Evolutionary conservation across 2,113 vertebrate genomes (phyloP), one percentile per base, ranked within the genome.

Genomic region (Sorex araneus): DNA sequence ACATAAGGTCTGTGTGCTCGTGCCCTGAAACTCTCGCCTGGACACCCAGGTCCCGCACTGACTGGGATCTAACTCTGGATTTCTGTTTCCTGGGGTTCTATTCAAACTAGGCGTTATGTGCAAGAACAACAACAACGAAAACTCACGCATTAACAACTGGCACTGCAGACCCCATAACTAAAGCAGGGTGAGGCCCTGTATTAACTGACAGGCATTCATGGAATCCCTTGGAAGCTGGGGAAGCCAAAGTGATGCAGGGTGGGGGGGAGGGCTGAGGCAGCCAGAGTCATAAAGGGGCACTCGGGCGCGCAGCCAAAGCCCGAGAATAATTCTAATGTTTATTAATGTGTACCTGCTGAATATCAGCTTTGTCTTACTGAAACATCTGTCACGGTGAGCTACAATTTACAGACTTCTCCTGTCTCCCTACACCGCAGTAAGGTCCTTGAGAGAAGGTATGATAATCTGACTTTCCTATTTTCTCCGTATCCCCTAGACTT

Each of bases 391-490:
- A 75, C 2, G 8, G 15, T 80, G 45, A 50, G 21, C 45, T 74
- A 27, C 8, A 63, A 78, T 7, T 28, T 40, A 45, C 12, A 69
- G 63, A n/a, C 28, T 63, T 89, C 30, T 45, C 47, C 54, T 66
- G 3, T 28, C 34, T 67, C 30, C 27, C 69, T 81, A 23, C 34
- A 83, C 60, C 60, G 63, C 7, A 81, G 47, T 50, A 18, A 60
- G 15, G 16, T 75, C 36, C 34, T 84, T 91, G 25, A 84, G 28
- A 78, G 64, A 74, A 75, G 34, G 54, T 60, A 19, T 16, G 19
- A 50, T 1, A 50, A 60, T 86, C 30, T 84, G 71, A 74, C 66
- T 81, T 82, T 74, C 32, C 8, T 87, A 69, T 80, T 89, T 81
- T 66, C 19, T 81, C 69, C 60, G 6, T 92, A 36, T 67, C 1